Base-by-base conservation (phyloP, 2,113 vertebrate species). In the Rhinoderma darwinii region DNA sequence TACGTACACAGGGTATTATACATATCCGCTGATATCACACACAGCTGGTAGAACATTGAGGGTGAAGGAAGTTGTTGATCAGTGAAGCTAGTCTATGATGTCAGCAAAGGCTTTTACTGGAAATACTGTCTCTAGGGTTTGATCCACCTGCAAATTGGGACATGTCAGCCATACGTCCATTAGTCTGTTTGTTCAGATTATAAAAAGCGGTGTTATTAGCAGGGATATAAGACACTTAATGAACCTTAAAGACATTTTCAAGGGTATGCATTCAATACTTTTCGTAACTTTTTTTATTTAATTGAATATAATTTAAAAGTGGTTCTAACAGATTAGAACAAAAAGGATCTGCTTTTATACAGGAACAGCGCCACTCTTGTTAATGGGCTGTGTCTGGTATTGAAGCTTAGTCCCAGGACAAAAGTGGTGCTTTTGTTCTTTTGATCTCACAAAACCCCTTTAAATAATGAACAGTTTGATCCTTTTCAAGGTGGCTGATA, bases 111-210 rank as follows among this genome's bases (percentile, higher is more conserved):
- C 82, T 72, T 50, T 70, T 73, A 72, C 82, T 83, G 66, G 66
- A 73, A 83, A 51, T n/a, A 30, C 54, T 73, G 44, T 73, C 77
- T 73, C 66, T 32, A 37, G 47, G 56, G 82, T 39, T 25, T n/a
- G 27, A 54, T 51, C 47, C 82, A 84, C 50, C 68, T 74, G 37
- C 83, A 56, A 61, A 84, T 61, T 59, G 77, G 77, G 77, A 59
- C 77, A 59, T 59, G 41, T 39, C 77, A 17, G 35, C 54, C 77
- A 59, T 59, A 39, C 25, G 35, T 20, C 77, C 77, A 80, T 80
- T 80, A 59, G 51, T 73, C 22, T 84, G 50, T 84, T 74, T 84
- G 47, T 72, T 35, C 82, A 39, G 63, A 68, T 50, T 37, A 51
- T 44, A 54, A 51, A n/a, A 72, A 35, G 30, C 18, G n/a, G 37